Evolutionary conservation across 2,888 invertebrate species (phyloP), one percentile per base, ranked within the genome.

Genomic region (Metalampra italica): DNA sequence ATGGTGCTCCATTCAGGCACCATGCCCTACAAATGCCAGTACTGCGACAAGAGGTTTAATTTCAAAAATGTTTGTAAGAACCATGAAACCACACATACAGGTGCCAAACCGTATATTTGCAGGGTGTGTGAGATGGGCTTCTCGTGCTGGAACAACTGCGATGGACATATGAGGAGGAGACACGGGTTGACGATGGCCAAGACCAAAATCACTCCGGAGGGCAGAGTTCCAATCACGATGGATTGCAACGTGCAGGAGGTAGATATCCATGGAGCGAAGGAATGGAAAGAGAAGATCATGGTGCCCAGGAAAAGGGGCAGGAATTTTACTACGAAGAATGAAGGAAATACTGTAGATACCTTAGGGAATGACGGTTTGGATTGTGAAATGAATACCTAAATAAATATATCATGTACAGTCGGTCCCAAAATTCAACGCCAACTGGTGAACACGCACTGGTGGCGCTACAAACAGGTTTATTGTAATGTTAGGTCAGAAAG

Each of bases 1-100:
- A 90, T 90, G 56, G 83, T 93, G 46, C 92, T 92, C 42, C 93
- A 93, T 60, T 93, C 93, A 0, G 93, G 93, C 2, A 92, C 91
- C 13, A 91, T 92, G 91, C 93, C 93, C 0, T 92, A 91, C 62
- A 84, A 90, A 8, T 93, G 94, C 60, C 91, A 91, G 65, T 91
- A 90, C 67, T 94, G 93, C 60, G 91, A 91, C 8, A 92, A 93
- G 75, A 82, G 88, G 50, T 94, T 93, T 64, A 82, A 92, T 30
- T 93, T 92, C 68, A 92, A 92, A 68, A 92, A 34, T 29, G 42
- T 39, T 12, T 30, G 47, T 11, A 52, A 47, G 8, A 53, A 47
- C 1, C 58, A 60, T 47, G 52, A 52, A 11, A 48, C 50, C 12
- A 53, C 56, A 8, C 57, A 62, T 14, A 60, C 60, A 0, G 62